Evolutionary conservation across 2,888 invertebrate species (phyloP), one percentile per base, ranked within the genome.

Genomic region (Drosophila cracens): DNA sequence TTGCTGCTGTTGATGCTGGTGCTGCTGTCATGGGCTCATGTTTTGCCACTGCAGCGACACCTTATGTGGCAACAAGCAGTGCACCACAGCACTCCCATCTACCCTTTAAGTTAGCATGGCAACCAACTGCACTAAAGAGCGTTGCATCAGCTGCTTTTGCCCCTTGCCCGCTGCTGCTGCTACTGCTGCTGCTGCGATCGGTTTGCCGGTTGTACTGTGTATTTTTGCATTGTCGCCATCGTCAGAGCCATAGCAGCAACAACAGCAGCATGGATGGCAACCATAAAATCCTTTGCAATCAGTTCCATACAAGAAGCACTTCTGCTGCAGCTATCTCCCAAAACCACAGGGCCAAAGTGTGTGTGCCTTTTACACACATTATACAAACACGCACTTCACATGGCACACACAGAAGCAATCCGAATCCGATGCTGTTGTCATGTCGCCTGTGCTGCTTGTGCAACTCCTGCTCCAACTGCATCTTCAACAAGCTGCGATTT

Each of bases 241-340:
- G 57, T 43, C 74, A 77, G 36, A 67, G 67, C 18, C 70, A 70
- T 66, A 29, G 51, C 75, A 63, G 33, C 59, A 51, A n/a, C 46
- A 43, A 21, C 75, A 75, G 21, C 68, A 57, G 25, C 56, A 64
- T 36, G 70, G 64, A 62, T 60, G 69, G 65, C 67, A 79, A 70
- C 90, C 79, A 81, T 81, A 89, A 89, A 87, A 85, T 89, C 86
- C 79, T 74, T 87, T 79, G 87, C 89, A 89, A 87, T 87, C 87
- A 89, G 87, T 83, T 87, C 85, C 86, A 89, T 89, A 81, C 79
- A 80, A 82, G 82, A 82, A 87, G 70, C 82, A 76, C 75, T 66
- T 38, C 76, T 66, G 61, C 63, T 66, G 59, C 61, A 36, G 56
- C 61, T 43, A 53, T 36, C 54, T 40, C 66, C 60, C 43, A 54